These are phyloP conservation scores for Cyphomyrus discorhynchus DNA, from an alignment of 2,113 vertebrate genomes.

Conservation along the genomic window DNA sequence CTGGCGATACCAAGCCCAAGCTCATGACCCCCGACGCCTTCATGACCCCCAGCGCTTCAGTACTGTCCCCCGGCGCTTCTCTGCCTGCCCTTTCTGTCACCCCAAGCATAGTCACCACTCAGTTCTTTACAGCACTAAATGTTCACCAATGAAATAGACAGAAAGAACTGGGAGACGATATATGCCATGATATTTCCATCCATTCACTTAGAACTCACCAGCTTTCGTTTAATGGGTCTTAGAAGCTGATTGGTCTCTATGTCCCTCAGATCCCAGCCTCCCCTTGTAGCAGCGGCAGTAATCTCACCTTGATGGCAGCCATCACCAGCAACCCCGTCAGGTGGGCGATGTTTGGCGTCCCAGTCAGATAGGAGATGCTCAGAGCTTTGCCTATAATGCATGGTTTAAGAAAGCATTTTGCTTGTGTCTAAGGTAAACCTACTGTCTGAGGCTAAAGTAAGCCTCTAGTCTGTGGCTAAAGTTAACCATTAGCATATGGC, in stretches of 20 bases:
- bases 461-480: too few relatives aligned
- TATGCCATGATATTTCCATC: background rate
- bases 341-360: conserved; percentile 45
- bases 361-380: background rate
- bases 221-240: background rate
- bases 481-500: background rate
- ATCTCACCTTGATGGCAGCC: conserved; percentile 81
- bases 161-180: background rate
- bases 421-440: background rate
- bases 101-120: background rate
- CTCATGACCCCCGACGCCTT: conserved; percentile 98
- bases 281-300: conserved; percentile 78
- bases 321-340: conserved; percentile 73
- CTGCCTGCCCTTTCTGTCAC: background rate
- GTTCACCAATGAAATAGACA: background rate
- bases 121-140: background rate
- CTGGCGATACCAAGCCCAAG: conserved; percentile 74
- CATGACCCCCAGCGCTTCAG: conserved; percentile 87
- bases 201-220: background rate
- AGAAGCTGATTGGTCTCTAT: background rate
- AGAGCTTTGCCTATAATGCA: background rate
- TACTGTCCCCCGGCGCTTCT: conserved; percentile 43
- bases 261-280: conserved; percentile 71
- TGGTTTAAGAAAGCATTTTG: background rate
- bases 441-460: background rate